Evolutionary conservation across 2,113 vertebrate genomes (phyloP).

Genomic region (Smithornis capensis): DNA sequence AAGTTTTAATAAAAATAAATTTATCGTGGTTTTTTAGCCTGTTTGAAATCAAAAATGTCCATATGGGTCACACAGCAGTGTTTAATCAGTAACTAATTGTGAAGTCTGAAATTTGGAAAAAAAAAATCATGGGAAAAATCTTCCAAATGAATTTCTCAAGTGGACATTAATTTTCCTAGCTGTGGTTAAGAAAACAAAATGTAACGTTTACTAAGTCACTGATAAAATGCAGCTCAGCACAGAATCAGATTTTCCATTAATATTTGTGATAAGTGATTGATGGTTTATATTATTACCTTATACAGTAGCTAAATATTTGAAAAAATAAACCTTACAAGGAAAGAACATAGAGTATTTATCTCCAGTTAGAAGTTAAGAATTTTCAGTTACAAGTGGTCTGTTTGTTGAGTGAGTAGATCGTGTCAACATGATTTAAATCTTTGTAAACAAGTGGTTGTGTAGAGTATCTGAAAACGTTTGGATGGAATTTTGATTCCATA

Average conservation of each 20-base stretch:
- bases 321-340: conserved; percentile 31
- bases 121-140: neutral
- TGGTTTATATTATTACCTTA: conserved; percentile 39
- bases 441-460: neutral
- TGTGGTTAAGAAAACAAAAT: conserved; percentile 20
- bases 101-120: neutral
- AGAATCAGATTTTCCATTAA: conserved; percentile 37
- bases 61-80: neutral
- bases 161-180: conserved; percentile 11
- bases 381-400: conserved; percentile 19
- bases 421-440: neutral
- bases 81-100: neutral
- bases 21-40: neutral
- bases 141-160: conserved; percentile 17
- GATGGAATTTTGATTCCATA: neutral
- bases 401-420: neutral
- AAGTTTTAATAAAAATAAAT: neutral
- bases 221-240: conserved; percentile 29
- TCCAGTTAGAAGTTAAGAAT: conserved; percentile 34
- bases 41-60: neutral
- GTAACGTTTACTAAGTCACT: conserved; percentile 25
- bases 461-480: neutral
- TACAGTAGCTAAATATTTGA: conserved; percentile 9
- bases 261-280: conserved; percentile 28
- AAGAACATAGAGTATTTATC: conserved; percentile 55